Evolutionary conservation across 2,888 invertebrate genomes (phyloP).

Genomic region (Serripes groenlandicus): DNA sequence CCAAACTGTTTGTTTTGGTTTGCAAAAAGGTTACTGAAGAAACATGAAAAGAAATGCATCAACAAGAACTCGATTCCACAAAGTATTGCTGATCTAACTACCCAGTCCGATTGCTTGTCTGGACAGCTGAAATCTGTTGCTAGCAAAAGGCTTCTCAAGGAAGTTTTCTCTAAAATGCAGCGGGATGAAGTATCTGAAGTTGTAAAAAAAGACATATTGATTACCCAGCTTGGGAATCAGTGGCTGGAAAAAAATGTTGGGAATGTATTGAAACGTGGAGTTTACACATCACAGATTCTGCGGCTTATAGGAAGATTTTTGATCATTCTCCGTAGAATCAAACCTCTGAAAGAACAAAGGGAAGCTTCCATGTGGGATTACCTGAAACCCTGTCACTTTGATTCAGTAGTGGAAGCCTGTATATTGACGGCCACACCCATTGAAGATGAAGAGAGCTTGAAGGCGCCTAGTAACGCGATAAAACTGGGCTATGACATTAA

Average conservation of each 20-base stretch:
- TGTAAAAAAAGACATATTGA: slow-evolving; percentile 32
- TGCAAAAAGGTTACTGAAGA: slow-evolving; percentile 38
- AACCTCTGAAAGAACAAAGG: slow-evolving; percentile 3
- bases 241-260: slow-evolving; percentile 51
- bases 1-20: slow-evolving; percentile 43
- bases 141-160: slow-evolving; percentile 18
- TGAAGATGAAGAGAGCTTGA: slow-evolving; percentile 30
- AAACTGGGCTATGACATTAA: slow-evolving; percentile 49
- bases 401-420: slow-evolving; percentile 21
- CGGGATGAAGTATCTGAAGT: slow-evolving; percentile 27
- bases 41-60: slow-evolving; percentile 20
- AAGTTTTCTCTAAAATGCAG: slow-evolving; percentile 45
- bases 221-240: slow-evolving; percentile 44
- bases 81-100: not conserved
- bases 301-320: slow-evolving; percentile 42
- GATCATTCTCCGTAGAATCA: slow-evolving; percentile 25
- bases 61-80: not conserved
- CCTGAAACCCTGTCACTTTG: slow-evolving; percentile 43
- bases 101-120: slow-evolving; percentile 25
- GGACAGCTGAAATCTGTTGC: not conserved
- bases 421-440: slow-evolving; percentile 26
- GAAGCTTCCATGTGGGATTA: slow-evolving; percentile 38
- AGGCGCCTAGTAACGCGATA: slow-evolving; percentile 33
- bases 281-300: slow-evolving; percentile 49
- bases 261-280: slow-evolving; percentile 42